Evolutionary conservation across 2,797 vertebrate genomes (phyloP).

Genomic region (Taeniopygia guttata): DNA sequence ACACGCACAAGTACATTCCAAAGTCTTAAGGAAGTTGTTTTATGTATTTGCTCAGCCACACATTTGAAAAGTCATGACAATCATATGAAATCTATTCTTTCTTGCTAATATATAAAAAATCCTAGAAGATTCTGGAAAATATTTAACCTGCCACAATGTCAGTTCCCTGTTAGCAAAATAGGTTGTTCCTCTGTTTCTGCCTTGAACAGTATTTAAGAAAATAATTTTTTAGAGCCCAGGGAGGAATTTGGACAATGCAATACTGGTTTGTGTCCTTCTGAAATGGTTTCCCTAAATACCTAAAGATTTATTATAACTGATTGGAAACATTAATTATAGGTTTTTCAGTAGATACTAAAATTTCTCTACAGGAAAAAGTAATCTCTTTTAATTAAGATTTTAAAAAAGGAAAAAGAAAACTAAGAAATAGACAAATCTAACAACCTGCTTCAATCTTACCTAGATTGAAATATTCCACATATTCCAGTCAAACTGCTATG

Average conservation of each 20-base stretch:
- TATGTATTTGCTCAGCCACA: background rate
- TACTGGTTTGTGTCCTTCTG: background rate
- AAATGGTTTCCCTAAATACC: background rate
- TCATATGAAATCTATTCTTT: background rate
- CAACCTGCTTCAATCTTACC: background rate
- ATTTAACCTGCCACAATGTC: background rate
- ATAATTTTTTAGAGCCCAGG: background rate
- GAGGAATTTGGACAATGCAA: background rate
- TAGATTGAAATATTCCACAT: background rate
- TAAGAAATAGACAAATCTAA: background rate
- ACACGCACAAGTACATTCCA: background rate
- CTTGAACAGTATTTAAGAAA: background rate
- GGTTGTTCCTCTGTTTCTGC: background rate
- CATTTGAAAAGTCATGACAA: background rate
- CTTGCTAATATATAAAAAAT: background rate
- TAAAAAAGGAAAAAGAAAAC: rapidly evolving
- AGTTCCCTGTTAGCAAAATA: background rate
- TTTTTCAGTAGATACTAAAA: background rate
- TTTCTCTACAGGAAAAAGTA: background rate
- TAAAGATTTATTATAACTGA: background rate
- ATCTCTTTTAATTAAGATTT: background rate
- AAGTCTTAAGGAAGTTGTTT: background rate
- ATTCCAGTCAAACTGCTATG: background rate
- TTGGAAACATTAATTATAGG: background rate
- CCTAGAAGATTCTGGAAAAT: background rate